These are phyloP conservation scores for Coluber constrictor DNA, from an alignment of 2,797 vertebrate genomes.

Conservation along the genomic window DNA sequence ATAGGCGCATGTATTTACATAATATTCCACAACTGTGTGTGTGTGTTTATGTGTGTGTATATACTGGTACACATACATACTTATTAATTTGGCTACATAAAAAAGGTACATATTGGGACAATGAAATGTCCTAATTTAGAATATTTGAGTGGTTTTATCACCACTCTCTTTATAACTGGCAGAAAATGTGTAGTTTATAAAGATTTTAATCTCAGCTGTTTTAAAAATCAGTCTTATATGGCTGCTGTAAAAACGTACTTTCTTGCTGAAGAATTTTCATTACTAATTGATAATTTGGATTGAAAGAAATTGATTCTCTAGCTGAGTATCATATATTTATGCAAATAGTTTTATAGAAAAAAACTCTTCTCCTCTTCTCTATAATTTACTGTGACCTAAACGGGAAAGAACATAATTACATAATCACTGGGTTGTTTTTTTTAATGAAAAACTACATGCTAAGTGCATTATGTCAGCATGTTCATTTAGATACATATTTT, in stretches of 20 bases:
- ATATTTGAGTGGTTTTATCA: neutral
- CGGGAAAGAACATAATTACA: neutral
- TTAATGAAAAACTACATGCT: neutral
- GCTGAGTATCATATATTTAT: neutral
- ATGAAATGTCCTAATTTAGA: neutral
- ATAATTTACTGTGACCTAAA: neutral
- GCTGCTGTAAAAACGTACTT: neutral
- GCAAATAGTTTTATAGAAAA: neutral
- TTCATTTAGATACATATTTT: neutral
- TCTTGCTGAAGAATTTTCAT: neutral
- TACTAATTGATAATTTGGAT: neutral
- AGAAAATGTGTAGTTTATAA: neutral
- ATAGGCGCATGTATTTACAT: too few species aligned
- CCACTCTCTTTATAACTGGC: neutral
- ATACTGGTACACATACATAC: neutral
- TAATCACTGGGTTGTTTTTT: neutral
- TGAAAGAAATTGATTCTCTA: neutral
- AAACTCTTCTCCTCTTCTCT: neutral
- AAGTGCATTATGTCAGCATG: neutral
- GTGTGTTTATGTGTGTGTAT: neutral
- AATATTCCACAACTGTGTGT: too few species aligned
- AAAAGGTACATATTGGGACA: neutral
- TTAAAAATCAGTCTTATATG: neutral
- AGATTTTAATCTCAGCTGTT: neutral
- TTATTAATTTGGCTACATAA: neutral